Conservation (phyloP, 2,888 invertebrate species). For the Eristalinus sepulchralis region DNA sequence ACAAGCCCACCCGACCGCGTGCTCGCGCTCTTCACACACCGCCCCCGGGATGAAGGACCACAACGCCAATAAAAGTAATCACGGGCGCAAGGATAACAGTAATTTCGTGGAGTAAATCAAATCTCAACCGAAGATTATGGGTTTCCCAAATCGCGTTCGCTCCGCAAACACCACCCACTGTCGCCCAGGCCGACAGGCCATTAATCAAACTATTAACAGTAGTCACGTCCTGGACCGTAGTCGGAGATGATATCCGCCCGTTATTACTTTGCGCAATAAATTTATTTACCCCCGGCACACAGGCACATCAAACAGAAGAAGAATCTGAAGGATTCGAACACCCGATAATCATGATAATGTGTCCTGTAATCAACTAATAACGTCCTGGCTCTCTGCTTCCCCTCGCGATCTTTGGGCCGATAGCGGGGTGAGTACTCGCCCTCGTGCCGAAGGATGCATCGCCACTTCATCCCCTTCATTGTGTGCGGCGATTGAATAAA, state of each 20-base stretch:
- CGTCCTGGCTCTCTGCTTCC: conserved; percentile 70
- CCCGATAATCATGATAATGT: conserved; percentile 82
- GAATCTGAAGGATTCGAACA: conserved; percentile 72
- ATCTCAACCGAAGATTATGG: conserved; percentile 68
- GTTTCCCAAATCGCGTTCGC: conserved; percentile 60
- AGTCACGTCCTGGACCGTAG: conserved; percentile 58
- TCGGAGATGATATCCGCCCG: conserved; percentile 15
- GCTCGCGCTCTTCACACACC: conserved; percentile 5
- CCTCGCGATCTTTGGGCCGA: conserved; percentile 47
- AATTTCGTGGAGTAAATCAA: conserved; percentile 56
- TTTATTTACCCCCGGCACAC: conserved; percentile 50
- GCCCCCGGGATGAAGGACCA: conserved; percentile 50
- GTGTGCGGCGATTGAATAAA: conserved; percentile 71
- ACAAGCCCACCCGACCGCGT: conserved; percentile 26
- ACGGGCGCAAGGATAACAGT: conserved; percentile 42
- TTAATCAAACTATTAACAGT: conserved; percentile 81
- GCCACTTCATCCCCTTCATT: conserved; percentile 58
- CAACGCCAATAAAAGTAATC: conserved; percentile 65
- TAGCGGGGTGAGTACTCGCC: conserved; percentile 61
- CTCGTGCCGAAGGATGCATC: conserved; percentile 41
- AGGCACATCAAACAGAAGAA: conserved; percentile 54
- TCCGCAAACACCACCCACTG: conserved; percentile 60
- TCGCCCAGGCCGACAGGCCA: conserved; percentile 76
- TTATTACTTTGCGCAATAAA: conserved; percentile 65
- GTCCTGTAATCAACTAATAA: conserved; percentile 82